Conservation (phyloP, 1,140 invertebrate species). For the Aethina tumida region DNA sequence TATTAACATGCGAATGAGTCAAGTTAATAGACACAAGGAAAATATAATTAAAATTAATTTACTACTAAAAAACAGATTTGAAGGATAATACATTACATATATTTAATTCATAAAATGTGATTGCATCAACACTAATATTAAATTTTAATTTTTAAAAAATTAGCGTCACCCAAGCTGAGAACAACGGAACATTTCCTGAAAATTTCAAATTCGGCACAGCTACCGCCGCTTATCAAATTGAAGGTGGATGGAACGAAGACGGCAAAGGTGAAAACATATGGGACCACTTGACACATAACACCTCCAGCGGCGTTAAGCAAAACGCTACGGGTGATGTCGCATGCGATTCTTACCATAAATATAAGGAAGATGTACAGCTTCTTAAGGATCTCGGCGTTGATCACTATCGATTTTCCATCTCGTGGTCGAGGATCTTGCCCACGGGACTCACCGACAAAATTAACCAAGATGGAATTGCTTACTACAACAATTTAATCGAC, state of each 20-base stretch:
- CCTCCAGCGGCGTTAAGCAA: conserved; percentile 34
- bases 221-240: conserved; percentile 44
- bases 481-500: conserved; percentile 47
- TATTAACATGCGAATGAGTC: too few species aligned
- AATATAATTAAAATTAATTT: too few species aligned
- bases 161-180: too few species aligned
- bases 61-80: too few species aligned
- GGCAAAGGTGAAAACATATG: conserved; percentile 42
- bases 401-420: conserved; percentile 45
- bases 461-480: conserved; percentile 46
- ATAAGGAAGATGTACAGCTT: conserved; percentile 51
- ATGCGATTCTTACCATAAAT: conserved; percentile 57
- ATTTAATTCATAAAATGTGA: too few species aligned
- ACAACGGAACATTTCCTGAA: conserved; percentile 33
- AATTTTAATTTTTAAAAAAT: too few species aligned
- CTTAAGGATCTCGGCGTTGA: conserved; percentile 44
- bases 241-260: conserved; percentile 44
- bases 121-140: too few species aligned
- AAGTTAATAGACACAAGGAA: too few species aligned
- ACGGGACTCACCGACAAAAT: conserved; percentile 36
- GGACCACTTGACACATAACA: conserved; percentile 45
- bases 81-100: too few species aligned
- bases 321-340: conserved; percentile 50
- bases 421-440: conserved; percentile 50
- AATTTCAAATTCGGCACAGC: conserved; percentile 44